Conservation (phyloP, 1,140 invertebrate genomes). For the Dreissena polymorpha region DNA sequence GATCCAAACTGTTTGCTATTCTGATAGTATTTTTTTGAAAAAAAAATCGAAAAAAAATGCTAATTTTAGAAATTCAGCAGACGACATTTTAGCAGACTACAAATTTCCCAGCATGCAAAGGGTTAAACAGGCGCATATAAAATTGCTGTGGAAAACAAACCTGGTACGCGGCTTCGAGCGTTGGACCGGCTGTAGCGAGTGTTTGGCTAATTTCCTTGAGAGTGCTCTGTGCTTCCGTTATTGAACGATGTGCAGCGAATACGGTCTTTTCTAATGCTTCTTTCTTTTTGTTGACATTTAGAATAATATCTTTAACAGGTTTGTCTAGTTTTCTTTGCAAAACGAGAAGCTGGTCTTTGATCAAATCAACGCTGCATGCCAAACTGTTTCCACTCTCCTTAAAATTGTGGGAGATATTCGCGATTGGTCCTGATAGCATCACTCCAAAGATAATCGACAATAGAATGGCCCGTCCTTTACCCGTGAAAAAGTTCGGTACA, state of each 20-base stretch:
- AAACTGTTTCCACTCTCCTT: slow-evolving; percentile 41
- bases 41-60: too few relatives aligned
- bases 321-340: slow-evolving; percentile 11
- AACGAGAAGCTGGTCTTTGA: slow-evolving; percentile 10
- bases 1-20: too few relatives aligned
- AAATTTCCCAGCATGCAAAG: too few relatives aligned
- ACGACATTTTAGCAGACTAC: too few relatives aligned
- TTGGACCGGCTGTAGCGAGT: not conserved
- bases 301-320: slow-evolving; percentile 15
- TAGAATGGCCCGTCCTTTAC: slow-evolving; percentile 27
- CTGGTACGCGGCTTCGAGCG: too few relatives aligned
- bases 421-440: slow-evolving; percentile 32
- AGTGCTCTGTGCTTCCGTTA: not conserved
- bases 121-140: too few relatives aligned
- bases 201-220: not conserved
- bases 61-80: too few relatives aligned
- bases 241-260: not conserved
- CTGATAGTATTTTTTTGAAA: too few relatives aligned
- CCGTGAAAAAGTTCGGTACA: slow-evolving; percentile 47
- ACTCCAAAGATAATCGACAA: slow-evolving; percentile 43
- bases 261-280: not conserved
- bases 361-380: slow-evolving; percentile 36
- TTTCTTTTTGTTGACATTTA: slow-evolving; percentile 14
- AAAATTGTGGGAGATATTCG: slow-evolving; percentile 41
- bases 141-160: too few relatives aligned